Evolutionary conservation across 2,113 vertebrate species (phyloP).

Genomic region (Hippopotamus amphibius): DNA sequence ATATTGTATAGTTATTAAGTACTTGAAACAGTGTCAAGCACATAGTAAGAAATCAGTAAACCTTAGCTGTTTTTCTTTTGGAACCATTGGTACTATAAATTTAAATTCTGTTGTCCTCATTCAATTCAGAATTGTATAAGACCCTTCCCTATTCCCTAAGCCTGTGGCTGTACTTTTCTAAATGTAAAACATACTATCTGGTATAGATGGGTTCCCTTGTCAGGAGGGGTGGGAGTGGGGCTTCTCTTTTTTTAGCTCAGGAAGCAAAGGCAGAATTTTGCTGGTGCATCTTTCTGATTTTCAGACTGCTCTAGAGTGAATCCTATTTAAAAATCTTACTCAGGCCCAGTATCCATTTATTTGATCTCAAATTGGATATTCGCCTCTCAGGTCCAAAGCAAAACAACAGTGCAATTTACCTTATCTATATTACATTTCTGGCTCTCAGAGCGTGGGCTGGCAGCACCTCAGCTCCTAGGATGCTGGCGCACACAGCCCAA

Average conservation of each 20-base stretch:
- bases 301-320: slow-evolving; percentile 46
- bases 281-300: slow-evolving; percentile 38
- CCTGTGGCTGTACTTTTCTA: not conserved
- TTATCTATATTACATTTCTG: slow-evolving; percentile 64
- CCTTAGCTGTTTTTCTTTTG: not conserved
- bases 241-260: not conserved
- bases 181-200: not conserved
- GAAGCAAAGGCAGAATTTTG: not conserved
- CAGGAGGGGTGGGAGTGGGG: not conserved
- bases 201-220: not conserved
- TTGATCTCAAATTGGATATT: slow-evolving; percentile 70
- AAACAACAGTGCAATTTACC: slow-evolving; percentile 69
- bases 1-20: not conserved
- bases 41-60: not conserved
- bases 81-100: not conserved
- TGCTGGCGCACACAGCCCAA: not conserved
- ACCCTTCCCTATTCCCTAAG: not conserved
- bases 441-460: slow-evolving; percentile 40
- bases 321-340: slow-evolving; percentile 66
- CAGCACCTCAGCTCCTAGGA: slow-evolving; percentile 26
- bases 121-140: not conserved
- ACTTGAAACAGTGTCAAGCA: not conserved
- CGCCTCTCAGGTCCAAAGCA: slow-evolving; percentile 67
- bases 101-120: slow-evolving; percentile 26
- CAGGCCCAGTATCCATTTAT: slow-evolving; percentile 70